Evolutionary conservation across 2,113 vertebrate species (phyloP), one percentile per base, ranked within the genome.

Genomic region (Gobiocypris rarus): DNA sequence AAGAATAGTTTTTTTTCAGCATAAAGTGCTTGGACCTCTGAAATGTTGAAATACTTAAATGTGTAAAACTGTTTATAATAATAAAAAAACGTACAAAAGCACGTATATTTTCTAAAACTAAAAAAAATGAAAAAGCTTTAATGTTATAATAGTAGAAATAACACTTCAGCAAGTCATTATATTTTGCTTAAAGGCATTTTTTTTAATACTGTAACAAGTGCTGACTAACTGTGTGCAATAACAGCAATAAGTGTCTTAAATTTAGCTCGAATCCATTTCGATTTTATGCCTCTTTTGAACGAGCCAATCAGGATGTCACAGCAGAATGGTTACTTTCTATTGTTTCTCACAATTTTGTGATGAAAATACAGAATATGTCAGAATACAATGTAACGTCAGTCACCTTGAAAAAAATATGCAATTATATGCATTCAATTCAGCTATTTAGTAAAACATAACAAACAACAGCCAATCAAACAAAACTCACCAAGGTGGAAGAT

Each of bases 381-480:
- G 10, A 56, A n/a, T 15, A n/a, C 19, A 70, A 43, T n/a, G 17
- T 54, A 9, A 13, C 38, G 31, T 13, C 52, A 38, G 28, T 56
- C 5, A 34, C 31, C 10, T 58, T 38, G 11, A 45, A 22, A 14
- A 43, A 71, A n/a, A 24, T 19, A 75, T 14, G 41, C 69, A 71
- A 45, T 71, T 45, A n/a, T 45, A 26, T 45, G 69, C 45, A 75
- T 31, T 24, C 34, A 17, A 58, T 13, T 58, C 52, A 41, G 50
- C 28, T 52, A 56, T n/a, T 76, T 38, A 38, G 17, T 28, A 76
- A 56, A 76, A 38, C 28, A 34, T 56, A 71, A 43, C 69, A 34
- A 58, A 54, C 75, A 77, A 56, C 2, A 14, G n/a, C 54, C 15
- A 59, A 58, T 77, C 75, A 58, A n/a, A 76, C 50, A n/a, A 58